Conservation (phyloP, 2,797 vertebrate genomes). For the Epinephelus coioides region DNA sequence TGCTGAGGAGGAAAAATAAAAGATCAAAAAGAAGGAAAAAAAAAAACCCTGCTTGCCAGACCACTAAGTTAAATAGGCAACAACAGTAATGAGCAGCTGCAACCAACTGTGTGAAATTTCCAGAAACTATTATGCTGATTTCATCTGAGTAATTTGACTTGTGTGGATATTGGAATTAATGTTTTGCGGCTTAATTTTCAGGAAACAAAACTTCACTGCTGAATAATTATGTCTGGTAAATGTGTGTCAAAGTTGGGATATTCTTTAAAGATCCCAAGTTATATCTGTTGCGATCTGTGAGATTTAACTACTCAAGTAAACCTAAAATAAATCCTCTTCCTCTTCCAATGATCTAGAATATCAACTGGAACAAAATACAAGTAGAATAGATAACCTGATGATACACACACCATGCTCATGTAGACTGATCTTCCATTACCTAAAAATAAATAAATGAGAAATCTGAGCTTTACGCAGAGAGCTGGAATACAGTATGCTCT, state of each 20-base stretch:
- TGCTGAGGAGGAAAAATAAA: slow-evolving; percentile 24
- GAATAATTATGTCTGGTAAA: not conserved
- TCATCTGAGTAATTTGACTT: slow-evolving; percentile 25
- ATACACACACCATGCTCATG: not conserved
- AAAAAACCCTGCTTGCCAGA: not conserved
- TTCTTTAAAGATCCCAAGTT: not conserved
- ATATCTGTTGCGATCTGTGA: not conserved
- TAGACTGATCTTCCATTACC: slow-evolving; percentile 1
- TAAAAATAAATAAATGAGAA: slow-evolving; percentile 27
- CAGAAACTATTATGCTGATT: slow-evolving; percentile 33
- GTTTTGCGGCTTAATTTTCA: not conserved
- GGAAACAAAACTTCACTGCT: not conserved
- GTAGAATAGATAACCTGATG: not conserved
- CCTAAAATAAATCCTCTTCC: not conserved
- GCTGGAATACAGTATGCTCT: not conserved
- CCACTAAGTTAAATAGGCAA: slow-evolving; percentile 16
- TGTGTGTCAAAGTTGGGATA: not conserved
- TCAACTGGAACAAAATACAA: slow-evolving; percentile 16
- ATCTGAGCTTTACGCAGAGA: slow-evolving; percentile 15
- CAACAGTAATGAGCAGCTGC: slow-evolving; percentile 42
- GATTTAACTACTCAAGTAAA: not conserved
- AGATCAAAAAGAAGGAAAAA: slow-evolving; percentile 3
- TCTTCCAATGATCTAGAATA: not conserved
- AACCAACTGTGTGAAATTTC: slow-evolving; percentile 24
- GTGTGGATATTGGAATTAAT: slow-evolving; percentile 6